Conservation (phyloP, 2,113 vertebrate species). For the Pyxicephalus adspersus region DNA sequence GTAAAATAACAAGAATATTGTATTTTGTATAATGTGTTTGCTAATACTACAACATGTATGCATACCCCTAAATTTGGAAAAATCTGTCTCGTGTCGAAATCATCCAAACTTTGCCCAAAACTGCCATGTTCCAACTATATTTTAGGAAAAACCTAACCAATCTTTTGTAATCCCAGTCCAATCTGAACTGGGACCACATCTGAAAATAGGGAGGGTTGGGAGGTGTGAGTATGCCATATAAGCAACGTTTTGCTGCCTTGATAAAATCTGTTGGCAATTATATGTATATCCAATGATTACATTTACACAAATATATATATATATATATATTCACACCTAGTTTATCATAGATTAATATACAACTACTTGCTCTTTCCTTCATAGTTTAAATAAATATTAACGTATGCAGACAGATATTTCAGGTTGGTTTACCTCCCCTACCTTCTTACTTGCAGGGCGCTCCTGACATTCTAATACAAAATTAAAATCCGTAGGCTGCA, state of each 20-base stretch:
- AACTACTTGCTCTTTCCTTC: conserved; percentile 52
- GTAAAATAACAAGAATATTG: background rate
- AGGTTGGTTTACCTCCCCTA: background rate
- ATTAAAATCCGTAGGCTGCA: background rate
- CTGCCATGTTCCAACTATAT: too few relatives aligned
- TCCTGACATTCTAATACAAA: background rate
- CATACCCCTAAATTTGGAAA: too few relatives aligned
- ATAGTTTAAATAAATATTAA: conserved; percentile 52
- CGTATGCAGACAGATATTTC: conserved; percentile 27
- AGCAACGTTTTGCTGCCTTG: too few relatives aligned
- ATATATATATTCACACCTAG: conserved; percentile 39
- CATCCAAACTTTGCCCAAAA: too few relatives aligned
- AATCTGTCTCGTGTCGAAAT: too few relatives aligned
- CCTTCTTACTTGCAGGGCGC: background rate
- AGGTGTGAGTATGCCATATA: too few relatives aligned
- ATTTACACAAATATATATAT: conserved; percentile 30
- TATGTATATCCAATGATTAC: background rate
- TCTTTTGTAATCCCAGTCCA: too few relatives aligned
- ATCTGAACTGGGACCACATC: too few relatives aligned
- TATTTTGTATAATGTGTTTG: background rate
- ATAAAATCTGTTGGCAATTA: conserved; percentile 8
- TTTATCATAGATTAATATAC: conserved; percentile 48
- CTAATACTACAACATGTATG: too few relatives aligned
- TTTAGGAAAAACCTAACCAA: too few relatives aligned
- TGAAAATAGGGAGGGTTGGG: too few relatives aligned